Base-by-base conservation (phyloP, 2,888 invertebrate species). In the Agriopis aurantiaria region DNA sequence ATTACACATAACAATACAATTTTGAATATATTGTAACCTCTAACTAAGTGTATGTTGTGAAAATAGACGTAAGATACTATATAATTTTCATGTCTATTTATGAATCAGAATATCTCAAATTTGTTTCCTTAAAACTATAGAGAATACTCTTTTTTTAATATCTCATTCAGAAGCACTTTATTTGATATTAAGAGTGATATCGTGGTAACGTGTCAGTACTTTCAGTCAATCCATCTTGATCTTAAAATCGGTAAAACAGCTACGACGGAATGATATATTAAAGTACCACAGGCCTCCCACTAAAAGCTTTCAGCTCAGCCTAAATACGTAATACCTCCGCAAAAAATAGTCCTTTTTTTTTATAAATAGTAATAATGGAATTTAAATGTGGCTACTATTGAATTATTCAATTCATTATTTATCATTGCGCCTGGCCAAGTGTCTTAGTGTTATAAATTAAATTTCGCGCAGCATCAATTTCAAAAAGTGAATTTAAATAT, bases 241-340 rank as follows among this genome's bases (percentile, higher is more conserved):
- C 52, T 65, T 62, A 63, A 70, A 65, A 61, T 51, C 62, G 66
- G 48, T 66, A 59, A 57, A 66, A 60, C 46, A 65, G 58, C 49
- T 45, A 51, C 58, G 66, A 63, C 66, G 57, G 62, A 63, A 66
- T 70, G 69, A 69, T 69, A 65, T 62, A 69, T 65, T 69, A 62
- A 56, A 65, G 58, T n/a, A 40, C 52, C 57, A 57, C 61, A 61
- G 60, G 55, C 60, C 61, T 61, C 23, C 48, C 65, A 11, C 52
- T 62, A 65, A 70, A 70, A 70, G 70, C 66, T 70, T 62, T 66
- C 53, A 61, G 55, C 58, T 48, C 17, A 45, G 17, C 58, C 48
- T 62, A 53, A 62, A 65, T 62, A 52, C 23, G 48, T 52, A 66
- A 66, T 66, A 41, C 59, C 53, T 53, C 23, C 59, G 40, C 17